These are phyloP conservation scores for Tragulus kanchil DNA, from an alignment of 2,113 vertebrate genomes.

Conservation along the genomic window DNA sequence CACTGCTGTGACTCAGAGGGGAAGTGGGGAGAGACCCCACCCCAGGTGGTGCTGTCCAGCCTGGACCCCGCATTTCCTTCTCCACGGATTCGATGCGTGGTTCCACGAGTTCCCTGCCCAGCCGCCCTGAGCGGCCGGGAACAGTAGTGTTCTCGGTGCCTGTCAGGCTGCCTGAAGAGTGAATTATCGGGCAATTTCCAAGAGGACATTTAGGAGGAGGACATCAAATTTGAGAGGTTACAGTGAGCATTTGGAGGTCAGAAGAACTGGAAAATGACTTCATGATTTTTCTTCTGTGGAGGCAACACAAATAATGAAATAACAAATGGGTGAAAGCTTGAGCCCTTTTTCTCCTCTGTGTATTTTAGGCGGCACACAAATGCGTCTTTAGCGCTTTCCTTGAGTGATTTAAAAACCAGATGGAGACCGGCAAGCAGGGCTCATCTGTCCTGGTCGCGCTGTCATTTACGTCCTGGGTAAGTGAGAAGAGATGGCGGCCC, in stretches of 20 bases:
- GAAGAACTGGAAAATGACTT: not conserved
- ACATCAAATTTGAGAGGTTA: constrained; percentile 47
- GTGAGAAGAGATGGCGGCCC: constrained; percentile 82
- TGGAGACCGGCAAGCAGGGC: constrained; percentile 70
- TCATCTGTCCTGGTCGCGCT: constrained; percentile 76
- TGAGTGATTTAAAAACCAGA: constrained; percentile 73
- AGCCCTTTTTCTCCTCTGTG: constrained; percentile 16
- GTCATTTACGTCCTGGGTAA: constrained; percentile 85
- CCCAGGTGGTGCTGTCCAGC: accelerated
- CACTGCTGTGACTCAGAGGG: accelerated
- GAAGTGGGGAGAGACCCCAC: no score
- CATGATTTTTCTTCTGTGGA: not conserved
- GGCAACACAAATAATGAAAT: constrained; percentile 25
- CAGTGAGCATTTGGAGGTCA: constrained; percentile 1
- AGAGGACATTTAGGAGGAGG: constrained; percentile 61
- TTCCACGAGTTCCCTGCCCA: accelerated
- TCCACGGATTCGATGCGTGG: accelerated
- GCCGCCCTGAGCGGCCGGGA: not conserved
- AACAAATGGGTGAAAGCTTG: not conserved
- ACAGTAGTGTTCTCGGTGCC: not conserved
- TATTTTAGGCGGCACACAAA: constrained; percentile 63
- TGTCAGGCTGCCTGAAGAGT: not conserved
- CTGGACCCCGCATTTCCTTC: not conserved
- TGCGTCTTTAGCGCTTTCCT: constrained; percentile 70
- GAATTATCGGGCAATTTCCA: not conserved